These are phyloP conservation scores for Numida meleagris DNA, from an alignment of 2,113 vertebrate genomes.

Conservation along the genomic window DNA sequence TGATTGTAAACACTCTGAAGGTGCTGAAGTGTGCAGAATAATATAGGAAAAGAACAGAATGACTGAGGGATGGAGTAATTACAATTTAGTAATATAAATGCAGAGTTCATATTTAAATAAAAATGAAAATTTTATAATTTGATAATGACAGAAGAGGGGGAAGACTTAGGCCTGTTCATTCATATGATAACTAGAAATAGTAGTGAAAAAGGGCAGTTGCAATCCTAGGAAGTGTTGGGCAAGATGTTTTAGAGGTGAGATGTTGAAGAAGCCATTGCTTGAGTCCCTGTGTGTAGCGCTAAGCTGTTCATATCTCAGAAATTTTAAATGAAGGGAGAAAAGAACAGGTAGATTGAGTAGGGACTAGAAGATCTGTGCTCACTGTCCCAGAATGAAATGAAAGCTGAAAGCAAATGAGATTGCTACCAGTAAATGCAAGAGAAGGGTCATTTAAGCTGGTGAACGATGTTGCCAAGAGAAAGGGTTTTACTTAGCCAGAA, in stretches of 20 bases:
- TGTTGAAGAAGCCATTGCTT: background rate
- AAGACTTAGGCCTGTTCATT: background rate
- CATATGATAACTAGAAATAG: background rate
- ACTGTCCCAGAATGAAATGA: background rate
- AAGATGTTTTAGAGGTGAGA: background rate
- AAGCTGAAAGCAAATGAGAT: background rate
- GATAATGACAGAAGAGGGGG: background rate
- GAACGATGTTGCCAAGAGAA: background rate
- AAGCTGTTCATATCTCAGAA: background rate
- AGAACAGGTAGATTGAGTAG: background rate
- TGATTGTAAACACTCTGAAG: background rate
- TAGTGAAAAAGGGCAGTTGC: background rate
- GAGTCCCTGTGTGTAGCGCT: rapidly evolving
- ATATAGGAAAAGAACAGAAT: background rate
- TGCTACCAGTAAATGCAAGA: background rate
- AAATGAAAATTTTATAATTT: background rate
- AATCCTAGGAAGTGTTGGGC: background rate
- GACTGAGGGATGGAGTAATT: background rate
- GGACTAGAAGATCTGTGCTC: background rate
- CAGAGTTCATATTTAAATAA: background rate
- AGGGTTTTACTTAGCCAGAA: background rate
- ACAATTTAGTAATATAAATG: background rate
- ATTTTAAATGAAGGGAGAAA: background rate
- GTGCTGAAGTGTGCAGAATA: background rate
- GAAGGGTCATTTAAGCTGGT: background rate